Evolutionary conservation across 2,888 invertebrate species (phyloP), one percentile per base, ranked within the genome.

Genomic region (Sarcophaga subvicina): DNA sequence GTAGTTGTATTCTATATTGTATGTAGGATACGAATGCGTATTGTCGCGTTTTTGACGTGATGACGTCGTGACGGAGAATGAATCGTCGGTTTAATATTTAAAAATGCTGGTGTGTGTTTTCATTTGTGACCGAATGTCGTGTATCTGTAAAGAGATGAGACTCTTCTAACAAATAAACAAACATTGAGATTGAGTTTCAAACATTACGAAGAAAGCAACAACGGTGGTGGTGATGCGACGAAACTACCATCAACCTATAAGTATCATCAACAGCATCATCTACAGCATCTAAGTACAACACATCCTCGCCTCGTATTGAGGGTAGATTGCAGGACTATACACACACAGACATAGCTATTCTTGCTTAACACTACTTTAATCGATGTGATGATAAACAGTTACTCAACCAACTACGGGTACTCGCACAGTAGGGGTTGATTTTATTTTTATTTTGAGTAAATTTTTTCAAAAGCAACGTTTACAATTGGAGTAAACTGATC

Each of bases 81-180:
- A 87, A 87, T 63, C 63, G 75, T 80, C 64, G 84, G 76, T 76
- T 85, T 85, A 80, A 76, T 80, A 76, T 85, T 84, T 80, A 80
- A 90, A 71, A 79, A 66, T 66, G 80, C 63, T 63, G 80, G 67
- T 83, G 49, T 80, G 54, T 72, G 54, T 80, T 85, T 83, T 80
- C 82, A 83, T 85, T 88, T 85, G 84, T 86, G 83, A 90, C 90
- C 90, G 90, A 91, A 91, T 91, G 91, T 91, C 91, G 84, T 85
- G 80, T 85, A 85, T 85, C 84, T 85, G 87, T 85, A 60, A 88
- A 86, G 86, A 88, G 86, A 88, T 87, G 89, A 88, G 87, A 88
- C 88, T 88, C 88, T 85, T 86, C 88, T 87, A 86, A 88, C 89
- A 89, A 88, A 88, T 84, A 88, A 89, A 89, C 89, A 89, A 88